Conservation (phyloP, 1,140 invertebrate species). For the Bombus confusus region DNA sequence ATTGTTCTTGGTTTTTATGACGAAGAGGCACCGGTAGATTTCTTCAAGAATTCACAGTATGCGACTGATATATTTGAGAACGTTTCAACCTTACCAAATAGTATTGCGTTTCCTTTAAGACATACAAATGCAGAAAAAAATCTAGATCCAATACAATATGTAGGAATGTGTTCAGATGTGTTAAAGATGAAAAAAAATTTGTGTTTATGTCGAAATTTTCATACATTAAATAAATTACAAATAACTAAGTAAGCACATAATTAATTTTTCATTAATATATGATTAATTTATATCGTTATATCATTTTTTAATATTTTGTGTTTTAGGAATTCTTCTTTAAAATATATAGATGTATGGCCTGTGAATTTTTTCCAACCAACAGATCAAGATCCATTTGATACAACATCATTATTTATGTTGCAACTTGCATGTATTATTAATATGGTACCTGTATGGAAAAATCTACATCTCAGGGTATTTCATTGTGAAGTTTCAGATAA, state of each 20-base stretch:
- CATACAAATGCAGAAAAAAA: constrained; percentile 69
- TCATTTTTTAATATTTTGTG: constrained; percentile 4
- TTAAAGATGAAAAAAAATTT: constrained; percentile 97
- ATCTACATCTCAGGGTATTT: constrained; percentile 91
- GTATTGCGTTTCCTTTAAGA: constrained; percentile 79
- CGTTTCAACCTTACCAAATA: constrained; percentile 69
- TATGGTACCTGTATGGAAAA: constrained; percentile 94
- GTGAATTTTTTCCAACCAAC: constrained; percentile 92
- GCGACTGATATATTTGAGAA: constrained; percentile 78
- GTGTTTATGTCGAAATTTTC: constrained; percentile 96
- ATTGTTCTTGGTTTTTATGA: constrained; percentile 96
- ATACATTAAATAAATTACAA: constrained; percentile 89
- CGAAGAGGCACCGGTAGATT: constrained; percentile 88
- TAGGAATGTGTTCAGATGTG: constrained; percentile 93
- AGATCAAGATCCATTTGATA: constrained; percentile 90
- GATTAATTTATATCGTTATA: neutral
- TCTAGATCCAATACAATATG: constrained; percentile 87
- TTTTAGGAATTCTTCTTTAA: constrained; percentile 84
- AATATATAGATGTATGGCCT: constrained; percentile 98
- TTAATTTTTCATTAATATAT: constrained; percentile 14
- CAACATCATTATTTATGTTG: constrained; percentile 96
- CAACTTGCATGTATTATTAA: constrained; percentile 98
- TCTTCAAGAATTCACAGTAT: constrained; percentile 84
- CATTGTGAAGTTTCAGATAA: constrained; percentile 86
- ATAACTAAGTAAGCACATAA: constrained; percentile 85